A percentile compares a stretch with the other conserved stretches of the same genome.
Evolutionary conservation across 2,113 vertebrate genomes (phyloP).

Genomic region (zebrafish (Danio rerio)): GRCz12tu NC_133184.1:30552501-30553000

Average conservation of each 20-base stretch:
- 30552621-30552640: no score
- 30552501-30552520: no score
- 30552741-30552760: not conserved
- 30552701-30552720: no score
- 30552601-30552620: no score
- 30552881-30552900: conserved; percentile 4
- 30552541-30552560: no score
- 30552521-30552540: no score
- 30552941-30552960: not conserved
- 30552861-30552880: not conserved
- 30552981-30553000: not conserved
- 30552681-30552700: no score
- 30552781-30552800: conserved; percentile 3
- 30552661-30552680: no score
- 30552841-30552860: not conserved
- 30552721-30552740: not conserved
- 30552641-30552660: no score
- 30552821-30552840: not conserved
- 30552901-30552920: conserved; percentile 14
- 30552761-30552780: not conserved
- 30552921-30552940: not conserved
- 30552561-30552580: no score
- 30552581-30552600: no score
- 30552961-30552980: not conserved
- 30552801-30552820: not conserved